A percentile compares a stretch with the other conserved stretches of the same genome.
Evolutionary conservation across 2,888 invertebrate genomes (phyloP).

Genomic region (Hyles lineata): DNA sequence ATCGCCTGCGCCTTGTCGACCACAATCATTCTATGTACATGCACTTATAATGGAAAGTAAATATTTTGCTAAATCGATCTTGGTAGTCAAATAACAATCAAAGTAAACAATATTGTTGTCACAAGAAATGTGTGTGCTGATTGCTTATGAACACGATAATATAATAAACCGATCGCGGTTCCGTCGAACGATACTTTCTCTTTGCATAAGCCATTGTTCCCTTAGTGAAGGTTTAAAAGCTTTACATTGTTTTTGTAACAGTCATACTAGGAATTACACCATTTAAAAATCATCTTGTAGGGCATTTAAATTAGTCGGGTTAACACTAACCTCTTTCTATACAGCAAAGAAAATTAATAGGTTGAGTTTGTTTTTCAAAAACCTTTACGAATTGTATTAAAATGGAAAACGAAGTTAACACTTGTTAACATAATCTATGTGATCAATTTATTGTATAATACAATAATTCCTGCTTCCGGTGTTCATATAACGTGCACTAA

Average conservation of each 20-base stretch:
- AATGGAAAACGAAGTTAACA: no score
- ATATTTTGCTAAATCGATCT: slow-evolving; percentile 35
- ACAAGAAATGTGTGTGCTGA: slow-evolving; percentile 37
- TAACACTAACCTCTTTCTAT: no score
- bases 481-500: background rate
- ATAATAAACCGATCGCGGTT: slow-evolving; percentile 58
- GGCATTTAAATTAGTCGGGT: no score
- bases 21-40: slow-evolving; percentile 38
- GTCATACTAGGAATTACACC: background rate
- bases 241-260: background rate
- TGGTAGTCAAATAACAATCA: slow-evolving; percentile 20
- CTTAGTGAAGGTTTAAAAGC: background rate
- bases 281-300: background rate
- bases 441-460: background rate
- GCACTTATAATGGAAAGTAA: slow-evolving; percentile 57
- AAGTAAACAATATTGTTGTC: slow-evolving; percentile 30
- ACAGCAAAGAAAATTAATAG: no score
- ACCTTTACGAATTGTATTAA: no score
- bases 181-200: slow-evolving; percentile 63
- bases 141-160: slow-evolving; percentile 67
- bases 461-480: background rate
- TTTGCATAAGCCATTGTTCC: slow-evolving; percentile 38
- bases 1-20: slow-evolving; percentile 49
- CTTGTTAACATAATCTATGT: background rate
- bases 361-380: no score